These are phyloP conservation scores for Dendrocopos noguchii DNA, from an alignment of 2,113 vertebrate genomes.

Conservation along the genomic window DNA sequence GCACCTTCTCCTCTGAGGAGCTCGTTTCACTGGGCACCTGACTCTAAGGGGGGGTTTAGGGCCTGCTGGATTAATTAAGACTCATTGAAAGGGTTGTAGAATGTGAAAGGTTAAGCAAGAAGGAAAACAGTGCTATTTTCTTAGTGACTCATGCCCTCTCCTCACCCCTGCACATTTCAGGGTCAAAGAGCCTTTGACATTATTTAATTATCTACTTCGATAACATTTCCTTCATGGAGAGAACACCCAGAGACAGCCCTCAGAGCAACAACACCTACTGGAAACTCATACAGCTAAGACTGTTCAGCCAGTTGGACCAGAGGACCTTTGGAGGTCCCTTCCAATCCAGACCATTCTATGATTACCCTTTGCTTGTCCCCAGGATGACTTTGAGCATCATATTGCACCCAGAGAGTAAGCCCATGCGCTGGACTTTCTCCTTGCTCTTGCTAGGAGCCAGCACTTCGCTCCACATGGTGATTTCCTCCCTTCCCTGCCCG, in stretches of 20 bases:
- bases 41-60: neutral
- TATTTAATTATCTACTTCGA: neutral
- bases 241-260: neutral
- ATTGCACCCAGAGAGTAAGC: neutral
- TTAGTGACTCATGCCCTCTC: neutral
- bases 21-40: neutral
- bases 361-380: rapidly evolving
- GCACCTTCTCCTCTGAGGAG: neutral
- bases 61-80: neutral
- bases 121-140: neutral
- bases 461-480: neutral
- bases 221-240: neutral
- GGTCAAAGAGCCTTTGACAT: neutral
- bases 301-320: too few relatives aligned
- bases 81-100: neutral
- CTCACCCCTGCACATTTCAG: rapidly evolving
- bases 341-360: too few relatives aligned
- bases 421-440: neutral
- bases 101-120: neutral
- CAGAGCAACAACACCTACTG: neutral
- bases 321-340: too few relatives aligned
- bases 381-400: neutral
- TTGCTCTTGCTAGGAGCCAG: neutral
- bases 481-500: neutral
- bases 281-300: neutral